These are phyloP conservation scores for Hypena proboscidalis DNA, from an alignment of 2,888 invertebrate genomes.

Conservation along the genomic window DNA sequence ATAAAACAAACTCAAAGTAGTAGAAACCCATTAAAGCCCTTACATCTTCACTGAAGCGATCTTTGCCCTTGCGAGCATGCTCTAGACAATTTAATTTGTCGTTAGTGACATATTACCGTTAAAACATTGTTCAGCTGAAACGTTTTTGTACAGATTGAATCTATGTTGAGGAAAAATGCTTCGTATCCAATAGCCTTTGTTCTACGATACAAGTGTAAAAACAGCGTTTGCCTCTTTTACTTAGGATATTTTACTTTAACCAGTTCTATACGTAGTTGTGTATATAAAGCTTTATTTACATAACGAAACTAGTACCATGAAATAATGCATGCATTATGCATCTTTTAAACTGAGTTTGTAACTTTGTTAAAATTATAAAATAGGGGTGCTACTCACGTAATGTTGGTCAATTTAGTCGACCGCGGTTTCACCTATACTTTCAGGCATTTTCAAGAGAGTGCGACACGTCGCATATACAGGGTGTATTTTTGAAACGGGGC, in stretches of 20 bases:
- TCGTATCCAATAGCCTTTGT: conserved; percentile 22
- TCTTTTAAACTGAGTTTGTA: too few relatives aligned
- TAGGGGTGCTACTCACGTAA: too few relatives aligned
- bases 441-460: too few relatives aligned
- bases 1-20: neutral
- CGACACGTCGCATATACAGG: too few relatives aligned
- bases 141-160: conserved; percentile 35
- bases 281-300: too few relatives aligned
- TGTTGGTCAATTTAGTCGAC: too few relatives aligned
- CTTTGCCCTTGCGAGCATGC: conserved; percentile 2
- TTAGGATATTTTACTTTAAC: conserved; percentile 8
- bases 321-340: too few relatives aligned
- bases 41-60: conserved; percentile 1
- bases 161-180: conserved; percentile 18
- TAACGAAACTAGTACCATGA: neutral
- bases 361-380: too few relatives aligned
- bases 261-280: neutral
- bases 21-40: neutral
- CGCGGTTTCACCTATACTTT: too few relatives aligned
- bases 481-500: too few relatives aligned
- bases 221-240: conserved; percentile 9
- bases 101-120: conserved; percentile 35
- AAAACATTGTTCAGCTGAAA: conserved; percentile 33
- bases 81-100: conserved; percentile 30
- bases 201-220: conserved; percentile 13